Base-by-base conservation (phyloP, 2,888 invertebrate genomes). In the Diaperis boleti region DNA sequence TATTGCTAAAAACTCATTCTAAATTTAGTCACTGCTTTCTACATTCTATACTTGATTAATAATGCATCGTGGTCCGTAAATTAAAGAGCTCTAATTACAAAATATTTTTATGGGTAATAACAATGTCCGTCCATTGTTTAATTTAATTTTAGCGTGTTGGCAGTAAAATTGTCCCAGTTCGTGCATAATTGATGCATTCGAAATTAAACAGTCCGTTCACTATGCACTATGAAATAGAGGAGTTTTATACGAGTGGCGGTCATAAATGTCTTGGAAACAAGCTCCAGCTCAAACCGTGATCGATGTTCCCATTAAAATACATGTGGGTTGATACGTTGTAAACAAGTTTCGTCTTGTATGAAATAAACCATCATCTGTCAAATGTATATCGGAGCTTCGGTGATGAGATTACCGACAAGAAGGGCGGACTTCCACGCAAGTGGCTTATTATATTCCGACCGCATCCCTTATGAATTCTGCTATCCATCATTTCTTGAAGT, bases 381-480 rank as follows among this genome's bases (percentile, higher is more conserved):
- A 56, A 66, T 65, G 65, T 63, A 57, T 55, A 59, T 63, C 60
- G 62, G 35, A 49, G 61, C 56, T 49, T 62, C 57, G 55, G 41
- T 65, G 68, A 70, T 64, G 63, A 64, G 64, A 70, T 70, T 68
- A 68, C 64, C 50, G 59, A 35, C 47, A 47, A 20, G 33, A 56
- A 62, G 47, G 29, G 41, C 39, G 50, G 52, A 41, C 60, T 66
- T 61, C 67, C 65, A 68, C 73, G 72, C 76, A 76, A 76, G 76
- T 74, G 74, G 74, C 76, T 77, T 77, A 78, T 78, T 75, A 77
- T 78, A 78, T 78, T 77, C 76, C 69, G 65, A 66, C 71, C 74
- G 72, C 78, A 75, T 76, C 75, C 70, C 74, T 73, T 72, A 77
- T 76, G 76, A 75, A 74, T 76, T 78, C 72, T 73, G 72, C 75